Percentiles rank a stretch among this genome's conserved stretches.
Evolutionary conservation across 2,113 vertebrate species (phyloP).

Genomic region (Upupa epops): DNA sequence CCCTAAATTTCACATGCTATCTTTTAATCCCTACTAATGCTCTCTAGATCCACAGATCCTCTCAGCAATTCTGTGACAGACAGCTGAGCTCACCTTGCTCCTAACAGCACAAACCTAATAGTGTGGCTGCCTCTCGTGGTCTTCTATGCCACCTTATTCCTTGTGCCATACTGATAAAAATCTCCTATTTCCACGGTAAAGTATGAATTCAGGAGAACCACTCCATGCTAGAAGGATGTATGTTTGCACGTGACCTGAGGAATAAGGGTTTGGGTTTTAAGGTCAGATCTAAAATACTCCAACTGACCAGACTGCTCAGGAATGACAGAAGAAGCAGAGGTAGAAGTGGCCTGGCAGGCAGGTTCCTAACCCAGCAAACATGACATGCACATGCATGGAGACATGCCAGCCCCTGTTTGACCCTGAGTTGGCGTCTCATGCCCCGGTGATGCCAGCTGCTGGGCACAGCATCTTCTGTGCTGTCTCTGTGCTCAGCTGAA

Average conservation of each 20-base stretch:
- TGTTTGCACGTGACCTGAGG: not conserved
- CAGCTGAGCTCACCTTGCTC: not conserved
- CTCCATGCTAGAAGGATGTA: not conserved
- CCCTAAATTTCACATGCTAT: rapidly evolving
- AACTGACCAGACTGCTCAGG: not conserved
- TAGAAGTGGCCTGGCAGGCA: not conserved
- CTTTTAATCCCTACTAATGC: not conserved
- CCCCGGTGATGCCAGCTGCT: rapidly evolving
- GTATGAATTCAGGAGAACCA: not conserved
- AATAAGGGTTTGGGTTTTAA: not conserved
- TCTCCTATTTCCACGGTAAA: rapidly evolving
- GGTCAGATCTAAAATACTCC: not conserved
- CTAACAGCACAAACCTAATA: not conserved
- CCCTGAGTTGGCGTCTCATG: rapidly evolving
- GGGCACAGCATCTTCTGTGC: rapidly evolving
- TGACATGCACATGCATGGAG: too few species aligned
- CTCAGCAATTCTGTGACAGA: not conserved
- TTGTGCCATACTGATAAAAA: not conserved
- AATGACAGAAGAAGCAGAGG: not conserved
- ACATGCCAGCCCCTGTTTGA: not conserved
- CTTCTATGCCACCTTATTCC: rapidly evolving
- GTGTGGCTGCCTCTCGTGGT: not conserved
- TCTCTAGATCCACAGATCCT: not conserved
- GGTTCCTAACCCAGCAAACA: not conserved
- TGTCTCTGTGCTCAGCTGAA: not conserved